Evolutionary conservation across 2,113 vertebrate genomes (phyloP).

Genomic region (Anthoscopus minutus): DNA sequence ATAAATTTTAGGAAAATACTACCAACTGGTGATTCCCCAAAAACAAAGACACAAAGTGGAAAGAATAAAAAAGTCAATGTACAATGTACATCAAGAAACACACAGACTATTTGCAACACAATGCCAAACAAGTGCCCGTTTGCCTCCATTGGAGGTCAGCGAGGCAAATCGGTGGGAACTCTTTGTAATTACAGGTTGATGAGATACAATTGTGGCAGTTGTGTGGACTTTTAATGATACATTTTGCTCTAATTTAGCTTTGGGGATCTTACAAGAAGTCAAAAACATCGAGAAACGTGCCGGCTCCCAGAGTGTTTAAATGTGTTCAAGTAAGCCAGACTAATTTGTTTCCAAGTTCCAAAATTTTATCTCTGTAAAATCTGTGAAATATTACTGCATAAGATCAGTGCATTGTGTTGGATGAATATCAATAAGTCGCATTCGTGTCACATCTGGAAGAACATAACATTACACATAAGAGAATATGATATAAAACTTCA

Average conservation of each 20-base stretch:
- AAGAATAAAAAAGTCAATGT: background rate
- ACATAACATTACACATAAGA: background rate
- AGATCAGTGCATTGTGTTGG: background rate
- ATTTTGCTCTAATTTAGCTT: background rate
- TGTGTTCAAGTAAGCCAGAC: background rate
- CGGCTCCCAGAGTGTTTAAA: background rate
- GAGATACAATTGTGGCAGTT: background rate
- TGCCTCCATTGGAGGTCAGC: background rate
- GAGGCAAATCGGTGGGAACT: conserved; percentile 10
- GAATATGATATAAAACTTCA: background rate
- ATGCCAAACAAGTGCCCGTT: background rate
- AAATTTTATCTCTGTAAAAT: background rate
- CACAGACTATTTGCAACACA: background rate
- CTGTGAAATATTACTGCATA: background rate
- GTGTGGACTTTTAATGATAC: background rate
- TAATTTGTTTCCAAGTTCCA: background rate
- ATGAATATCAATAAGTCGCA: background rate
- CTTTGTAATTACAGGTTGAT: conserved; percentile 7
- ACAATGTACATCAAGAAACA: background rate
- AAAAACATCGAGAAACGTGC: background rate
- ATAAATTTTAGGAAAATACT: background rate
- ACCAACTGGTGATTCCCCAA: background rate
- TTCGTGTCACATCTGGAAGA: conserved; percentile 12
- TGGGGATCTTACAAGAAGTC: background rate
- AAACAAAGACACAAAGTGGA: background rate